These are phyloP conservation scores for Isurus oxyrinchus DNA, from an alignment of 2,113 vertebrate genomes.

Conservation along the genomic window DNA sequence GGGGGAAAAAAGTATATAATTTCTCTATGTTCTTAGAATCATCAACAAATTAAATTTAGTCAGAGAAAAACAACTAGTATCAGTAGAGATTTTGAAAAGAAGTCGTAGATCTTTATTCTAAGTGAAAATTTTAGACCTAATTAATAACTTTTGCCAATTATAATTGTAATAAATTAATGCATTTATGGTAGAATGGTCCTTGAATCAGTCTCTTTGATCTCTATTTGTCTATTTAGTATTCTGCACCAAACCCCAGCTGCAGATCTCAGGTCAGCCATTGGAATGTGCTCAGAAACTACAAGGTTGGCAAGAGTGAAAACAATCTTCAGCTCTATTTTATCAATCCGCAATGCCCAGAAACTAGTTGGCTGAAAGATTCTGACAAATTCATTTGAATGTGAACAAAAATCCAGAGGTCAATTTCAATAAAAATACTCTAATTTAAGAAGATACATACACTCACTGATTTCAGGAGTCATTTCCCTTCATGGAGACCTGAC, in stretches of 20 bases:
- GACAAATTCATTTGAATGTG: neutral
- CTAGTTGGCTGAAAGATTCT: neutral
- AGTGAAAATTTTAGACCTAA: neutral
- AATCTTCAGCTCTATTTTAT: neutral
- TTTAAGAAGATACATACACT: neutral
- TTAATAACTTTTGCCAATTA: neutral
- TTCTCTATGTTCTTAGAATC: too few relatives aligned
- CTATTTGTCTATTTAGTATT: neutral
- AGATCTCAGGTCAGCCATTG: neutral
- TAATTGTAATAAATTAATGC: neutral
- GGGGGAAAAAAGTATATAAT: neutral
- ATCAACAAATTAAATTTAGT: neutral
- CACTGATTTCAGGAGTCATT: neutral
- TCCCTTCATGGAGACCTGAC: neutral
- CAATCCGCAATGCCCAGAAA: neutral
- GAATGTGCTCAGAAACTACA: neutral
- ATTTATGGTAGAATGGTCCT: neutral
- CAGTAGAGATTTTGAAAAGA: neutral
- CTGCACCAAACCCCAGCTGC: neutral
- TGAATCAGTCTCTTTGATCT: neutral
- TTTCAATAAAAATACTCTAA: neutral
- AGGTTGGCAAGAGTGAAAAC: neutral
- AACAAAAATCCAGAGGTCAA: neutral
- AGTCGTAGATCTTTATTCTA: neutral
- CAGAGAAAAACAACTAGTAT: neutral